phyloP scores from a whole-genome alignment of 2,888 invertebrate genomes.

The Seira ritae region DNA sequence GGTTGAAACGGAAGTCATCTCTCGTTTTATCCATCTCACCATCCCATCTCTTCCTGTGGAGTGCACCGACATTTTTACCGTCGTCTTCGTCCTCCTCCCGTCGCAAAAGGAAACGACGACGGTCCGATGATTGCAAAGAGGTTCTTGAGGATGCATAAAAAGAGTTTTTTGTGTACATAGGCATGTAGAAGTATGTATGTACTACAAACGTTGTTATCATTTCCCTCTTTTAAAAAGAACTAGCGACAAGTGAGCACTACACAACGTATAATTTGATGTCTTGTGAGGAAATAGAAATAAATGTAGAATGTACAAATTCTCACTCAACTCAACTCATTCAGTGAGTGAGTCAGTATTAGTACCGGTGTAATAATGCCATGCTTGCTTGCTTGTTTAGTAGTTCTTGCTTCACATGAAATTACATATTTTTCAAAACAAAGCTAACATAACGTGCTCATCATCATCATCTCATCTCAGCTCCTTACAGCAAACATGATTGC shows the following conservation, averaged over 20 bases:
- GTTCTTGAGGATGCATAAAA: conserved; percentile 55
- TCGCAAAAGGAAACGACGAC: no score
- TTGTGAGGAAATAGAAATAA: conserved; percentile 25
- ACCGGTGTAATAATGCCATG: neutral
- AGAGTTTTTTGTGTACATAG: no score
- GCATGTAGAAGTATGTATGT: no score
- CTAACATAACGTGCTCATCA: conserved; percentile 33
- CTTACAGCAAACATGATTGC: conserved; percentile 16
- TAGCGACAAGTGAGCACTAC: conserved; percentile 22
- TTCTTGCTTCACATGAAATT: no score
- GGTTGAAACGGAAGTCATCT: conserved; percentile 41
- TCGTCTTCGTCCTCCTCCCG: no score
- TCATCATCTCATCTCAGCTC: conserved; percentile 15
- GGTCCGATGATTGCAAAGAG: conserved; percentile 59
- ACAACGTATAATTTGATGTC: neutral
- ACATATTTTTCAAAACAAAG: conserved; percentile 5
- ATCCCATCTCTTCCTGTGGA: no score
- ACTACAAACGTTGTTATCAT: conserved; percentile 48
- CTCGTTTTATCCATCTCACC: no score
- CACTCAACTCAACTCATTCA: conserved; percentile 8
- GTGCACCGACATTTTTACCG: no score
- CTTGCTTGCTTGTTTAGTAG: no score
- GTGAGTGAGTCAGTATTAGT: neutral
- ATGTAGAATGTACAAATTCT: conserved; percentile 35
- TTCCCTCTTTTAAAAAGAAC: conserved; percentile 26